Base-by-base conservation (phyloP, 2,888 invertebrate species). In the Tanypteryx hageni region DNA sequence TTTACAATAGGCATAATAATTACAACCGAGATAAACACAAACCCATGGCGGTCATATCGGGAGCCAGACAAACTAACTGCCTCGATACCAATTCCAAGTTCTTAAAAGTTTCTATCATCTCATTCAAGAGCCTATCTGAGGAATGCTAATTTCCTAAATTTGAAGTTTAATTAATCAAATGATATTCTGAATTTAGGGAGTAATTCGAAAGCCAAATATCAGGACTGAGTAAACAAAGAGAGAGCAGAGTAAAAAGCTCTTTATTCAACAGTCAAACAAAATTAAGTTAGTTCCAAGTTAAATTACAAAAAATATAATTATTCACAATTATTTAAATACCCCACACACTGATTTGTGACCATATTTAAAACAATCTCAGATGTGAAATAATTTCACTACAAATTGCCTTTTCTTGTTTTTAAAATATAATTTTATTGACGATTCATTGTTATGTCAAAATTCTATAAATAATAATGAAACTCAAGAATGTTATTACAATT, bases 251-350 rank as follows among this genome's bases (percentile, higher is more conserved):
- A 64, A 64, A 64, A 89, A 64, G 9, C 44, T 16, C n/a, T 89
- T 89, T 89, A 89, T 89, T 89, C 27, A 31, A 76, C 82, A 81
- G 44, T 64, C 57, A 81, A 92, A 61, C 92, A 82, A 27, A 56
- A 22, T n/a, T 68, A 92, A 44, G 81, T 92, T 76, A 27, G 57
- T 68, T 44, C 58, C 56, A 76, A 92, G n/a, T 92, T 81, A 82
- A 58, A 92, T 82, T 92, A 82, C 82, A 92, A 81, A 81, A 82
- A 82, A 82, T 92, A 92, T 82, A 59, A 68, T 68, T 58, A 92
- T 82, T 92, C 82, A 82, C 81, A 92, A 92, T 18, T 31, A 58
- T 92, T 81, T 59, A 64, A 92, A 81, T 64, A 89, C 89, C 89
- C 64, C 56, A 64, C 89, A 89, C 11, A 89, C 56, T n/a, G 57